Evolutionary conservation across 2,113 vertebrate species (phyloP), one percentile per base, ranked within the genome.

Genomic region (Gallinago undulata): DNA sequence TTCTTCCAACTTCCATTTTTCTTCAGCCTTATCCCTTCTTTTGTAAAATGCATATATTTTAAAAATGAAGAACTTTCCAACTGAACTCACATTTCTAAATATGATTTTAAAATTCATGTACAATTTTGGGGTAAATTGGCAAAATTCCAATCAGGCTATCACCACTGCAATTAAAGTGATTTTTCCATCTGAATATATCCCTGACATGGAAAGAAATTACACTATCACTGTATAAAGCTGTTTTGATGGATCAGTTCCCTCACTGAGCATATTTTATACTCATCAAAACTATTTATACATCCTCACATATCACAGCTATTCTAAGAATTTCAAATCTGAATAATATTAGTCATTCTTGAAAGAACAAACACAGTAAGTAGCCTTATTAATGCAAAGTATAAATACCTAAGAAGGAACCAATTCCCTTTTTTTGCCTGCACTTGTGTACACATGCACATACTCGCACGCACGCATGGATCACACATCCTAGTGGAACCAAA

Each of bases 181-280:
- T 97, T 97, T 97, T 94, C 91, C 83, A 91, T 92, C 94, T n/a
- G 59, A 94, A 88, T 93, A 87, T 72, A 96, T 74, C 69, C 50
- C 75, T 78, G 75, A 90, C 81, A 79, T 79, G 37, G 75, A 88
- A 68, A 96, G 78, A 91, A 96, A 79, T 90, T 66, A 50, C 60
- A 77, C 85, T 72, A 69, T 92, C 70, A 33, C 78, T 60, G 75
- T 60, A 77, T 79, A 92, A 96, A 93, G 89, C 87, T 89, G 86
- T 93, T 97, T 83, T 94, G 95, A 96, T 91, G 97, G 95, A 96
- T 95, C 78, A 92, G 73, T 89, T 97, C 87, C 83, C 69, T 97
- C 94, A 79, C 22, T 80, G 70, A 91, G 84, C 80, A 50, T 93
- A 97, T 96, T 97, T 97, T 94, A 91, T 88, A 89, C 39, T 97